Evolutionary conservation across 2,113 vertebrate genomes (phyloP), one percentile per base, ranked within the genome.

Genomic region (Charadrius vociferus): DNA sequence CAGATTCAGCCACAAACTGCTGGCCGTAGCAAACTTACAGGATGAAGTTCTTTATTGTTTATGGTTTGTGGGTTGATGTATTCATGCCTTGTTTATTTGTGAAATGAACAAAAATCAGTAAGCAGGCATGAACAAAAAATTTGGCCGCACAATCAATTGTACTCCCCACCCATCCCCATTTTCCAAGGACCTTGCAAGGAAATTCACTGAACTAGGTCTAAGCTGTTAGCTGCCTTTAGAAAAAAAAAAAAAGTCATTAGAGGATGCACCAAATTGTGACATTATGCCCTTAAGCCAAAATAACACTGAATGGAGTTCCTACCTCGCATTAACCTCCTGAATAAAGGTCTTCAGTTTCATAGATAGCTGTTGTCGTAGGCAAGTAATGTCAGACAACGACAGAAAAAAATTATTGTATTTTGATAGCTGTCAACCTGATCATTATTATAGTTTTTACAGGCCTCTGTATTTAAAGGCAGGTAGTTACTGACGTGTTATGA

Each of bases 41-140:
- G 98, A 98, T 98, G 98, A 98, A 98, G 98, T 99, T 99, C 98
- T 98, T 98, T 98, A 99, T 99, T 99, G 98, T 98, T 98, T 98
- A 98, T 98, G 98, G 98, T 98, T 98, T 98, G 97, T 98, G 98
- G 98, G 97, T 98, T 99, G 98, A 99, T 98, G 98, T 98, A 99
- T 99, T 99, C 98, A 98, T 99, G 98, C 98, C 98, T 99, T 98
- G 98, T 99, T 99, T 99, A 98, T 98, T 98, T 98, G 98, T 98
- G 98, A 98, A 98, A 98, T 98, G 98, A 98, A 98, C 98, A 98
- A 98, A 99, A 98, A 98, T 98, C 98, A 97, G 98, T 98, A 98
- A 98, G 98, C 98, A 98, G 98, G 97, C 98, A 98, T 97, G 98
- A 98, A 98, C 95, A 98, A 97, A 90, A 98, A 98, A 98, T 98